These are phyloP conservation scores for Thaumatotibia leucotreta DNA, from an alignment of 1,140 invertebrate genomes.

Conservation along the genomic window DNA sequence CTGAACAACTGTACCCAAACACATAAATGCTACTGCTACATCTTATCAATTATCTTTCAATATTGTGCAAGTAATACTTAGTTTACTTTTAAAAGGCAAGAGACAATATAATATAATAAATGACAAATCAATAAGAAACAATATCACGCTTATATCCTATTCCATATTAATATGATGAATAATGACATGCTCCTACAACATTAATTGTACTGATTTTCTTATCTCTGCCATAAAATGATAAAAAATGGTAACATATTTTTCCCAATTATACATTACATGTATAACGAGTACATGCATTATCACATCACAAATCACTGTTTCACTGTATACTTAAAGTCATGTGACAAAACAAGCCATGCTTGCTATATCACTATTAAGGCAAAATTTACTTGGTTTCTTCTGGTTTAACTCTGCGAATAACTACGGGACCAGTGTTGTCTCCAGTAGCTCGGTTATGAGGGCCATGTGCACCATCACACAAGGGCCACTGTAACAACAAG, in stretches of 20 bases:
- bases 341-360: background rate
- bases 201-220: background rate
- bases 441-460: constrained; percentile 86
- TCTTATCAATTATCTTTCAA: too few relatives aligned
- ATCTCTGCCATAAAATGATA: background rate
- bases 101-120: too few relatives aligned
- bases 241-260: background rate
- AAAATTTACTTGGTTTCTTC: background rate
- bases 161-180: too few relatives aligned
- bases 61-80: too few relatives aligned
- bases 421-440: constrained; percentile 93
- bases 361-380: background rate
- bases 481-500: constrained; percentile 85
- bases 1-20: too few relatives aligned
- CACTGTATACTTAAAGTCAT: background rate
- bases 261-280: background rate
- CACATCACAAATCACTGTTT: background rate
- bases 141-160: too few relatives aligned
- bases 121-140: too few relatives aligned
- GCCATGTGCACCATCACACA: constrained; percentile 93
- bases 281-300: background rate
- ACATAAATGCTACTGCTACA: too few relatives aligned
- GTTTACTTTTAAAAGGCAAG: too few relatives aligned
- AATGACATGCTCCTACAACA: too few relatives aligned
- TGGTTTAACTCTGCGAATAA: constrained; percentile 63